phyloP scores from a whole-genome alignment of 2,113 vertebrate genomes.

The Caloenas nicobarica region DNA sequence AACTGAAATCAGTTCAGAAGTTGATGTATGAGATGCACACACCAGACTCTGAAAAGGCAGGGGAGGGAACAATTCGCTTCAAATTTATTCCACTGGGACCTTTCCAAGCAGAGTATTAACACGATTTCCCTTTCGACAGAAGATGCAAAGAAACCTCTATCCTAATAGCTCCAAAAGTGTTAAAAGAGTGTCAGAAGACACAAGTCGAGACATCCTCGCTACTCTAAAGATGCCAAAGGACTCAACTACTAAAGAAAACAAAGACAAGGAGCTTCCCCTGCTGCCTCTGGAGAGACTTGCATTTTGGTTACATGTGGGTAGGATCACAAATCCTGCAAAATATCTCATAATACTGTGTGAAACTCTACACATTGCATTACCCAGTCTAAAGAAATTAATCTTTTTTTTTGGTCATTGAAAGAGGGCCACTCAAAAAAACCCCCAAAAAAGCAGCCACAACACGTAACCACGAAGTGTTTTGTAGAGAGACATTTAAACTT shows the following conservation, averaged over 20 bases:
- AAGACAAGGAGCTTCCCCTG: neutral
- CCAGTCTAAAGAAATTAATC: neutral
- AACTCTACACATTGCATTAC: neutral
- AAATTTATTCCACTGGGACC: neutral
- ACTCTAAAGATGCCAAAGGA: neutral
- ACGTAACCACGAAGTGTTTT: neutral
- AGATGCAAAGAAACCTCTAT: neutral
- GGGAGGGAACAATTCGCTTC: neutral
- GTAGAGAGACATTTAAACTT: neutral
- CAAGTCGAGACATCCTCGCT: neutral
- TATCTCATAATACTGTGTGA: fast-evolving
- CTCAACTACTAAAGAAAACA: neutral
- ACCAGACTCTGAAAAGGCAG: neutral
- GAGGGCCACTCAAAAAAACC: neutral
- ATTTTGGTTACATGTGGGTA: neutral
- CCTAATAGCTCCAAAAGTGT: neutral
- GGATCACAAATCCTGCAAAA: neutral
- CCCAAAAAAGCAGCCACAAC: neutral
- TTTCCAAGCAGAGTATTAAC: neutral
- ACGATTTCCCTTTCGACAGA: neutral
- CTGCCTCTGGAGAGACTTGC: neutral
- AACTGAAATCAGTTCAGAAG: neutral
- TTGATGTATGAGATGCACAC: neutral
- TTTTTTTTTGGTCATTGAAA: neutral
- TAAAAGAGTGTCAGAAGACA: neutral